phyloP scores from a whole-genome alignment of 2,113 vertebrate species.

The Calypte anna region DNA sequence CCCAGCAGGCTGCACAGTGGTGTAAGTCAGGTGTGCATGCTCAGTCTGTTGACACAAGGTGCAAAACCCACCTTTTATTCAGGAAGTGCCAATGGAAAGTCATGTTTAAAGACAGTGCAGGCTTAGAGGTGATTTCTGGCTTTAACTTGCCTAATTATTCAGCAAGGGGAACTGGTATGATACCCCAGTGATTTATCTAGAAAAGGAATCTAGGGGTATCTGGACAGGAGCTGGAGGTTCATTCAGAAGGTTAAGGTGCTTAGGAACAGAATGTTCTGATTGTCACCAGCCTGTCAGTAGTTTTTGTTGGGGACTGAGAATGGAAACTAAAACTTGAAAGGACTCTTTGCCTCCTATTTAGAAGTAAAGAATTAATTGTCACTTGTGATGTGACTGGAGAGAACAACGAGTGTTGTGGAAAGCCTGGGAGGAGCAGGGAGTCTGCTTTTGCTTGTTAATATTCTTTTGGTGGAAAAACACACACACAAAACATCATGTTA shows the following conservation, averaged over 20 bases:
- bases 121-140: neutral
- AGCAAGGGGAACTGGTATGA: neutral
- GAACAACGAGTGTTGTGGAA: neutral
- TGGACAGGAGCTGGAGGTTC: neutral
- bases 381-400: neutral
- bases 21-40: neutral
- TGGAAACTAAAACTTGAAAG: neutral
- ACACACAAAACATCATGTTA: neutral
- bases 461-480: too few species aligned
- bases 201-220: neutral
- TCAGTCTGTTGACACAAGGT: neutral
- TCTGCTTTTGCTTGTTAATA: neutral
- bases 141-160: neutral
- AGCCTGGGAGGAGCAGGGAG: neutral
- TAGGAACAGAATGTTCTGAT: neutral
- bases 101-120: neutral
- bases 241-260: neutral
- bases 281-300: fast-evolving
- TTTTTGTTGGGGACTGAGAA: neutral
- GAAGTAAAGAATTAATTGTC: neutral
- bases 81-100: neutral
- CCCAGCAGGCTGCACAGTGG: fast-evolving
- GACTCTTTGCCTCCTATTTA: neutral
- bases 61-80: neutral
- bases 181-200: neutral